Percentiles rank a stretch among this genome's conserved stretches.
These are phyloP conservation scores for Pharmacophagus antenor DNA, from an alignment of 2,888 invertebrate species.

Conservation along the genomic window DNA sequence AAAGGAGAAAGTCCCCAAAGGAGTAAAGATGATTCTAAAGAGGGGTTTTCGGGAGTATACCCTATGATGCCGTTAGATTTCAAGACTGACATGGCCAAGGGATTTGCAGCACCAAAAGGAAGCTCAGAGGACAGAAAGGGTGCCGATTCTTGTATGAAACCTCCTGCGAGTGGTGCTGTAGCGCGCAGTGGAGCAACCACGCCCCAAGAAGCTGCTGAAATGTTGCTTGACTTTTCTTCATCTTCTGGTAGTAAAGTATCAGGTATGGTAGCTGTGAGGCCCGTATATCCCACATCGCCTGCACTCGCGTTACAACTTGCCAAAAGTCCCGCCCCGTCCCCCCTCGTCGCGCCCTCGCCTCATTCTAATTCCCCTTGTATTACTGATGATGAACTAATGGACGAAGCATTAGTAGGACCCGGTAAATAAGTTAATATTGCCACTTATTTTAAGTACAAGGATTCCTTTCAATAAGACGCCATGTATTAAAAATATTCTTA, in stretches of 20 bases:
- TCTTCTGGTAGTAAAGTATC: slow-evolving; percentile 80
- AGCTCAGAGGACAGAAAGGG: slow-evolving; percentile 71
- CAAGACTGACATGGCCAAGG: slow-evolving; percentile 72
- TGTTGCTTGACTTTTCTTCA: slow-evolving; percentile 84
- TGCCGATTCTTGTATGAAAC: slow-evolving; percentile 73
- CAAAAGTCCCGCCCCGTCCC: slow-evolving; percentile 88
- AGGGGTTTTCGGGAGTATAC: slow-evolving; percentile 55
- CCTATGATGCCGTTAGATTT: slow-evolving; percentile 70
- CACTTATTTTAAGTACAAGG: neutral
- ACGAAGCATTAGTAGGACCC: slow-evolving; percentile 90
- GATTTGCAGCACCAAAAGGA: slow-evolving; percentile 71
- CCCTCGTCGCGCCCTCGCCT: slow-evolving; percentile 84
- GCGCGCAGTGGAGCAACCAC: slow-evolving; percentile 71
- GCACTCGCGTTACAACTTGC: slow-evolving; percentile 88
- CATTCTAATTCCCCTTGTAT: slow-evolving; percentile 88
- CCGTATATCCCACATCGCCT: slow-evolving; percentile 83
- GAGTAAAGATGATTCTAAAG: slow-evolving; percentile 67
- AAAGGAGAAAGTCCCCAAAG: slow-evolving; percentile 64
- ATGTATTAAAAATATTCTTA: neutral
- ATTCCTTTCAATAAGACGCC: neutral
- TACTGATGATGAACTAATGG: slow-evolving; percentile 94
- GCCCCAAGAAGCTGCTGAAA: slow-evolving; percentile 83
- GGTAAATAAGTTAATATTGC: slow-evolving; percentile 81
- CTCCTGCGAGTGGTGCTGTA: slow-evolving; percentile 67
- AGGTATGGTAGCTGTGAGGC: slow-evolving; percentile 77